Evolutionary conservation across 2,888 invertebrate genomes (phyloP).

Genomic region (Apamea sordens): DNA sequence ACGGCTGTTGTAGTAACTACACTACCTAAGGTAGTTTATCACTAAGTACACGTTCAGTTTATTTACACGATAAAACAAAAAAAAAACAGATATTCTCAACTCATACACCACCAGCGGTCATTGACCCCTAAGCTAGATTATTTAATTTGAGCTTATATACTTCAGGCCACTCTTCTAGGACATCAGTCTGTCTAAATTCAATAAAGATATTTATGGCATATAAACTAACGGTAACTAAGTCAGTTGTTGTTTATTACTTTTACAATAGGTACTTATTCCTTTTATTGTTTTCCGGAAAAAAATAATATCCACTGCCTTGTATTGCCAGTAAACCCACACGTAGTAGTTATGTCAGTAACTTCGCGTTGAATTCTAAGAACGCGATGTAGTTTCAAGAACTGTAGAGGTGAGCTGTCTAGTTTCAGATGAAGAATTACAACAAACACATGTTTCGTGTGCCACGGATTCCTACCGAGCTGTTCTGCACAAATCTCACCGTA

Average conservation of each 20-base stretch:
- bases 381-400: neutral
- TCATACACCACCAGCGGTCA: neutral
- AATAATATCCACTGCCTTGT: conserved; percentile 17
- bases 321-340: conserved; percentile 40
- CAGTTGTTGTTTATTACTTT: conserved; percentile 23
- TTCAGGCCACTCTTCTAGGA: neutral
- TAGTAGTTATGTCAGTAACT: conserved; percentile 15
- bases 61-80: neutral
- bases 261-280: neutral
- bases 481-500: neutral
- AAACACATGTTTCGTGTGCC: neutral
- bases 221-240: neutral
- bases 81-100: neutral
- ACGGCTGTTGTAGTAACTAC: neutral
- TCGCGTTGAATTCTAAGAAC: conserved; percentile 21
- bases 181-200: neutral
- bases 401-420: conserved; percentile 19
- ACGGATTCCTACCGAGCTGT: neutral
- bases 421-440: conserved; percentile 2
- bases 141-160: neutral
- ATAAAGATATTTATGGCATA: conserved; percentile 4
- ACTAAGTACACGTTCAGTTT: neutral
- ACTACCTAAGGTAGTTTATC: neutral
- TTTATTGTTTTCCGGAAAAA: conserved; percentile 31
- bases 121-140: neutral